Conservation (phyloP, 2,797 vertebrate genomes). For the Sebastes vulpes region DNA sequence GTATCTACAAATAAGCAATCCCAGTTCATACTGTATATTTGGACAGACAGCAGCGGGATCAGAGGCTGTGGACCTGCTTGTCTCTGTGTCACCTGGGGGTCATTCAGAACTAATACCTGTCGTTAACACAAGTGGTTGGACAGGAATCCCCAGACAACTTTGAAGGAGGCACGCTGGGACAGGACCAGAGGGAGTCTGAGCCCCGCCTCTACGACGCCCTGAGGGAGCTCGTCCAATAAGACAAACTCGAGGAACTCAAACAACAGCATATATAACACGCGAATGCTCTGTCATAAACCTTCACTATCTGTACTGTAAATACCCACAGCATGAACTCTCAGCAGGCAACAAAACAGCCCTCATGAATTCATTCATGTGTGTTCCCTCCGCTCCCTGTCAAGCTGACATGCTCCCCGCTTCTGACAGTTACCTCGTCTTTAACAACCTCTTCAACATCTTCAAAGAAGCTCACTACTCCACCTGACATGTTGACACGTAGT, state of each 20-base stretch:
- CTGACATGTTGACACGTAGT: not conserved
- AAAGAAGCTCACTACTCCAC: not conserved
- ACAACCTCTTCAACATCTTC: not conserved
- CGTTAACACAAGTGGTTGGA: conserved; percentile 30
- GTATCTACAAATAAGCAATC: not conserved
- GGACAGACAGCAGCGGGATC: not conserved
- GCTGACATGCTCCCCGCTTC: not conserved
- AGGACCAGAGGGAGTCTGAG: not conserved
- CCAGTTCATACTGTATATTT: not conserved
- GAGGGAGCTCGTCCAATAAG: not conserved
- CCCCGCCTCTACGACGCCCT: not conserved
- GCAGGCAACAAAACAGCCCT: not conserved
- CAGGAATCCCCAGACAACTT: conserved; percentile 24
- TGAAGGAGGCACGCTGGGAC: conserved; percentile 48
- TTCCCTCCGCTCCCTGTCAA: not conserved
- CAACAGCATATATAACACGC: not conserved
- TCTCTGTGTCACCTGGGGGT: conserved; percentile 7
- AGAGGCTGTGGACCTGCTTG: not conserved
- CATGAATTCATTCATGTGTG: not conserved
- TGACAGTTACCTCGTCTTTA: not conserved
- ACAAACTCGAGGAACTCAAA: not conserved
- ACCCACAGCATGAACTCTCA: not conserved
- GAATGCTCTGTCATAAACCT: not conserved
- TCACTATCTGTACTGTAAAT: not conserved
- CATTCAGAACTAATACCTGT: conserved; percentile 28